These are phyloP conservation scores for Platynereis dumerilii DNA, from an alignment of 2,888 invertebrate species.

Conservation along the genomic window DNA sequence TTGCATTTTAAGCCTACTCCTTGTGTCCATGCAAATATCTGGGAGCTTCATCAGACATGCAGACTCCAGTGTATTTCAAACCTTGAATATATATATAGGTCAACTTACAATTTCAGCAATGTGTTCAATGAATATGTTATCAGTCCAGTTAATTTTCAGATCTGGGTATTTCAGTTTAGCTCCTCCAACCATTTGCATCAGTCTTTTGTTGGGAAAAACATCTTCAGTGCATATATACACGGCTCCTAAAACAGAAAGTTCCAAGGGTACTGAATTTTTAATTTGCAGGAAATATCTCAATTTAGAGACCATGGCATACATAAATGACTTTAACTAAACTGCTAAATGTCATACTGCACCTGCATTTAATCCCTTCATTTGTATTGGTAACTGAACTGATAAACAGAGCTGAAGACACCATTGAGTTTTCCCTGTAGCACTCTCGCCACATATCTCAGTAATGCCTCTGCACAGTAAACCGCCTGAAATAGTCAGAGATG, in stretches of 20 bases:
- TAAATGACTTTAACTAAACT: too few species aligned
- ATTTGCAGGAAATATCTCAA: too few species aligned
- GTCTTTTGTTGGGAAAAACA: conserved; percentile 74
- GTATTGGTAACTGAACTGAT: conserved; percentile 69
- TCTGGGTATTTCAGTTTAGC: conserved; percentile 33
- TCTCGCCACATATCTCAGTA: conserved; percentile 81
- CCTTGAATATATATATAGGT: too few species aligned
- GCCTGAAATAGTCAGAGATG: conserved; percentile 63
- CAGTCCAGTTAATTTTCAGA: conserved; percentile 50
- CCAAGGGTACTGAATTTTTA: too few species aligned
- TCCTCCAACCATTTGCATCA: conserved; percentile 66
- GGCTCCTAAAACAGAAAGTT: conserved; percentile 63
- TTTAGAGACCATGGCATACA: too few species aligned
- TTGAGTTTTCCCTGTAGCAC: conserved; percentile 84
- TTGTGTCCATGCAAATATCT: too few species aligned
- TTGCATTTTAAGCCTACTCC: too few species aligned
- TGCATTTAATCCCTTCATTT: conserved; percentile 67
- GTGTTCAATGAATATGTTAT: conserved; percentile 74
- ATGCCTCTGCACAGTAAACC: conserved; percentile 75
- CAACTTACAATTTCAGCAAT: conserved; percentile 69
- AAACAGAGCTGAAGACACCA: conserved; percentile 76
- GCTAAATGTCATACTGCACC: conserved; percentile 40
- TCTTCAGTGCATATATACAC: conserved; percentile 82
- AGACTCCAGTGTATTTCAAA: too few species aligned
- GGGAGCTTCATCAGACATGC: too few species aligned